Conservation (phyloP, 2,113 vertebrate genomes). For the Eleginops maclovinus region DNA sequence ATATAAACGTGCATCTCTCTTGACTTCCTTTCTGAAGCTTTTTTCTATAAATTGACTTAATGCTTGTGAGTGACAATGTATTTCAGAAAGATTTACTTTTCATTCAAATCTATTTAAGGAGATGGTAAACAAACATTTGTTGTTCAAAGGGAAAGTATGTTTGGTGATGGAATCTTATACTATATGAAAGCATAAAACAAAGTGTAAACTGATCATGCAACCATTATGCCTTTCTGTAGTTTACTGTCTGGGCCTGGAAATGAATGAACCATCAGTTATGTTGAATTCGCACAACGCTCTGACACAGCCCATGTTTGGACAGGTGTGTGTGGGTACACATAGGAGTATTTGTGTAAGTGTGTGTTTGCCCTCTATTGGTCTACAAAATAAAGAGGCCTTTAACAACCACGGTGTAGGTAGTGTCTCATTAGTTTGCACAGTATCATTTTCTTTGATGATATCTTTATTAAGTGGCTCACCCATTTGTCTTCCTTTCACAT, state of each 20-base stretch:
- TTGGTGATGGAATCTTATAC: neutral
- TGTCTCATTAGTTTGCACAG: conserved; percentile 51
- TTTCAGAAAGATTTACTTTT: neutral
- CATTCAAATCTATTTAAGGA: neutral
- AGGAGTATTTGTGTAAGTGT: conserved; percentile 20
- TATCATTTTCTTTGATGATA: conserved; percentile 47
- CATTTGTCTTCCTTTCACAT: conserved; percentile 45
- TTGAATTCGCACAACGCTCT: conserved; percentile 44
- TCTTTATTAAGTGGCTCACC: conserved; percentile 43
- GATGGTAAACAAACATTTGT: neutral
- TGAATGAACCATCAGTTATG: conserved; percentile 70
- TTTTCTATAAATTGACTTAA: neutral
- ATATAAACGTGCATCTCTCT: neutral
- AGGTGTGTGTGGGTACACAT: conserved; percentile 70
- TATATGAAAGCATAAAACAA: neutral
- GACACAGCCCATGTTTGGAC: conserved; percentile 77
- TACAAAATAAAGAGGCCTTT: conserved; percentile 26
- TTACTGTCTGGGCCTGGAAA: conserved; percentile 58
- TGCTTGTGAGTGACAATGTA: neutral
- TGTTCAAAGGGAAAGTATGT: neutral
- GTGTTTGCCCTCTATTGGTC: conserved; percentile 32
- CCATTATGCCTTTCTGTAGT: conserved; percentile 31
- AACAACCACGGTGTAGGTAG: conserved; percentile 30
- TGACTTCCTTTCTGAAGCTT: neutral
- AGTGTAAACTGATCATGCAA: neutral